These are phyloP conservation scores for Augochlorella aurata DNA, from an alignment of 2,888 invertebrate species.

Conservation along the genomic window DNA sequence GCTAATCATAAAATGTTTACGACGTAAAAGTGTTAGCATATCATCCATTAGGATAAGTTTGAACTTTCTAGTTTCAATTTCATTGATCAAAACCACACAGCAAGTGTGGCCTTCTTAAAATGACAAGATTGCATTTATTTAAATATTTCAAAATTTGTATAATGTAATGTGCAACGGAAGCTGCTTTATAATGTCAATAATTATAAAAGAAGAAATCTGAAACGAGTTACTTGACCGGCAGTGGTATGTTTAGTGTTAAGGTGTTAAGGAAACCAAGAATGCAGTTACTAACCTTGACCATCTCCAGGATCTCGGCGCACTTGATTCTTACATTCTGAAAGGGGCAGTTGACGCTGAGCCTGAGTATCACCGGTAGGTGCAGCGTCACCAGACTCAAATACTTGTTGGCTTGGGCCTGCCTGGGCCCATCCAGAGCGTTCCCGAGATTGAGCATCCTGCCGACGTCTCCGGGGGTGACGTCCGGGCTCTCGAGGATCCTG, in stretches of 20 bases:
- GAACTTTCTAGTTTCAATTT: too few species aligned
- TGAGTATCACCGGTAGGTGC: slow-evolving; percentile 84
- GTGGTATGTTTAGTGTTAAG: background rate
- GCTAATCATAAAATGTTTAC: too few species aligned
- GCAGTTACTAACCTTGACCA: slow-evolving; percentile 83
- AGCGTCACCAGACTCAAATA: slow-evolving; percentile 83
- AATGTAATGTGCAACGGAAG: too few species aligned
- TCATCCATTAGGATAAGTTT: too few species aligned
- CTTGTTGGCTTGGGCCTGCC: slow-evolving; percentile 82
- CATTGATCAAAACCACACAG: too few species aligned
- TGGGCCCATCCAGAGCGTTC: slow-evolving; percentile 78
- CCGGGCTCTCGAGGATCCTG: slow-evolving; percentile 79
- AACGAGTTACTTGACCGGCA: too few species aligned
- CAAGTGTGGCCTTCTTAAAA: too few species aligned
- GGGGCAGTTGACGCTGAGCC: slow-evolving; percentile 85
- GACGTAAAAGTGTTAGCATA: too few species aligned
- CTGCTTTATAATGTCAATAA: too few species aligned
- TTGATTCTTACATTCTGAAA: slow-evolving; percentile 85
- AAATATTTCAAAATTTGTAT: too few species aligned
- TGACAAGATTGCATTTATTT: too few species aligned
- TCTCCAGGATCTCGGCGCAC: slow-evolving; percentile 84
- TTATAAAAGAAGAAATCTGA: too few species aligned
- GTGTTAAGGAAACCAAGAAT: background rate
- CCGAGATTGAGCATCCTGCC: slow-evolving; percentile 81
- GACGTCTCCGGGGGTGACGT: slow-evolving; percentile 80